These are phyloP conservation scores for Eubasilissa regina DNA, from an alignment of 1,140 invertebrate genomes.

Conservation along the genomic window DNA sequence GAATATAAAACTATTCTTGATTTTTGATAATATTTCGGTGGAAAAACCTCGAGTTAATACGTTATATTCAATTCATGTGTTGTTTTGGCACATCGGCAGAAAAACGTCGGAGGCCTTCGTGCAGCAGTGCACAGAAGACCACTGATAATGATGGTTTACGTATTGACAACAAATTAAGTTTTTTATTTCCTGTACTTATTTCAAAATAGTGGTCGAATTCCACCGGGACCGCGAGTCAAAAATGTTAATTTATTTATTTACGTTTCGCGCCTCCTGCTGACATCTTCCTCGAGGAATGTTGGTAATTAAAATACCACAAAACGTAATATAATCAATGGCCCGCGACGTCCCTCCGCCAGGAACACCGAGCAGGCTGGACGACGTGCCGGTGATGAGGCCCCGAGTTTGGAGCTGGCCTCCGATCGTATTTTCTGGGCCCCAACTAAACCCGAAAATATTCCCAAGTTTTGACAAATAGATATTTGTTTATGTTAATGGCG, in stretches of 20 bases:
- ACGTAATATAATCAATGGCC: constrained; percentile 12
- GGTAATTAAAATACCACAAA: constrained; percentile 25
- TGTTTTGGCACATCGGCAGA: too few species aligned
- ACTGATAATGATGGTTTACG: too few species aligned
- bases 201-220: neutral
- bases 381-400: neutral
- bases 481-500: constrained; percentile 37
- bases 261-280: constrained; percentile 30
- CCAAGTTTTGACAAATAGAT: constrained; percentile 37
- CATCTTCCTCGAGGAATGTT: constrained; percentile 11
- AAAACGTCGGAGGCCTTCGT: too few species aligned
- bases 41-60: too few species aligned
- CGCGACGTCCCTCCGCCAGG: neutral
- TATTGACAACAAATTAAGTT: too few species aligned
- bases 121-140: too few species aligned
- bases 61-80: too few species aligned
- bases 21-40: too few species aligned
- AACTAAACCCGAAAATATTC: constrained; percentile 13
- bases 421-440: constrained; percentile 1
- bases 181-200: too few species aligned
- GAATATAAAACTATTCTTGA: too few species aligned
- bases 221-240: neutral
- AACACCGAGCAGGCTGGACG: too few species aligned
- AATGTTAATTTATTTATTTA: neutral
- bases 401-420: neutral